These are phyloP conservation scores for Pseudochirops cupreus DNA, from an alignment of 2,797 vertebrate genomes.

Conservation along the genomic window DNA sequence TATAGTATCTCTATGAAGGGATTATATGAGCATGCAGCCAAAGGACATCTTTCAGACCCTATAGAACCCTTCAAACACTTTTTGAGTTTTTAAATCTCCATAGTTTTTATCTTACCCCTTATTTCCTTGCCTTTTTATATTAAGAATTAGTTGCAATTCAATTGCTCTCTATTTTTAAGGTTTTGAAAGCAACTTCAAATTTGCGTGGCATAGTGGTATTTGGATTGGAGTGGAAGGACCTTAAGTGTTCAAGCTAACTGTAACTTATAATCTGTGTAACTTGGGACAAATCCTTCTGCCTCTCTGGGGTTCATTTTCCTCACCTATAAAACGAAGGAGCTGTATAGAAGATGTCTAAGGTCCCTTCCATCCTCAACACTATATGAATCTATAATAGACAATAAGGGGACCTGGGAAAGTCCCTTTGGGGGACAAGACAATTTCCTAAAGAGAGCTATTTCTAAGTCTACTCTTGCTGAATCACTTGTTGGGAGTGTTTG, in stretches of 20 bases:
- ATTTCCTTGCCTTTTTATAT: neutral
- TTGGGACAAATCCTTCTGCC: neutral
- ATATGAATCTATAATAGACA: neutral
- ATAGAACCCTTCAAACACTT: neutral
- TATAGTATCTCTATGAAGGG: neutral
- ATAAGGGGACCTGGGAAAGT: neutral
- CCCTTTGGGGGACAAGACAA: neutral
- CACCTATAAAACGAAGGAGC: neutral
- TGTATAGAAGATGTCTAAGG: neutral
- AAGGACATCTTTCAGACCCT: neutral
- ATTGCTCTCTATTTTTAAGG: neutral
- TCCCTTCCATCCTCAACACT: neutral
- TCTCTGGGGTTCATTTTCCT: neutral
- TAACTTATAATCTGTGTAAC: neutral
- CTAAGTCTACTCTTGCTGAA: neutral
- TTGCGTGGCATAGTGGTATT: neutral
- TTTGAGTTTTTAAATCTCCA: neutral
- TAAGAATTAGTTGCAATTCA: slow-evolving; percentile 11
- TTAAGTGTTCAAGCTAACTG: neutral
- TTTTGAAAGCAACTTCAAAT: neutral
- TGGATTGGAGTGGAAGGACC: neutral
- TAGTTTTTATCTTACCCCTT: neutral
- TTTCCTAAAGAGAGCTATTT: neutral
- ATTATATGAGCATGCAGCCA: neutral
- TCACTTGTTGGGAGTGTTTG: neutral